phyloP scores from a whole-genome alignment of 2,888 invertebrate species.

The Megamerina dolium region DNA sequence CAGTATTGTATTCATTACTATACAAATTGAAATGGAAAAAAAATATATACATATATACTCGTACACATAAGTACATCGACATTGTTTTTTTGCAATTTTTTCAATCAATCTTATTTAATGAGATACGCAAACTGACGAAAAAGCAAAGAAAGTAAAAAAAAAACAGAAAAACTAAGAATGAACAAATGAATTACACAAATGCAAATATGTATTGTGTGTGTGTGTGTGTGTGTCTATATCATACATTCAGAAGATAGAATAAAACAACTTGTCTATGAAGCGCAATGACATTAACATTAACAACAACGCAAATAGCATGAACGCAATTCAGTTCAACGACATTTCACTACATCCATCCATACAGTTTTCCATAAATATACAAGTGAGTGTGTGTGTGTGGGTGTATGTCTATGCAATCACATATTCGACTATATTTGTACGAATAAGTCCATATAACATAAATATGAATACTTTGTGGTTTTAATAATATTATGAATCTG shows the following conservation, averaged over 20 bases:
- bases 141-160: neutral
- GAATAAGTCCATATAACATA: no score
- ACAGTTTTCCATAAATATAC: no score
- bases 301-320: neutral
- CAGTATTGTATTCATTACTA: no score
- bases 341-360: no score
- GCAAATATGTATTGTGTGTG: neutral
- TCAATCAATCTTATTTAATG: slow-evolving; percentile 17
- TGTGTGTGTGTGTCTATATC: neutral
- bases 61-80: slow-evolving; percentile 6
- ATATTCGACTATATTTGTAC: no score
- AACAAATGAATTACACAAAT: neutral
- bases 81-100: neutral
- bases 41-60: slow-evolving; percentile 1
- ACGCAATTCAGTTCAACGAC: slow-evolving; percentile 9
- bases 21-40: no score
- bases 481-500: no score
- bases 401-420: no score
- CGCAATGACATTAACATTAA: neutral
- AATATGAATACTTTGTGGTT: no score
- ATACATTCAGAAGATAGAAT: neutral
- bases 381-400: no score
- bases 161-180: neutral
- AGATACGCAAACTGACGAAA: neutral
- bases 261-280: no score